A percentile compares a stretch with the other conserved stretches of the same genome.
Conservation (phyloP, 2,797 vertebrate genomes). For the Morelia viridis region DNA sequence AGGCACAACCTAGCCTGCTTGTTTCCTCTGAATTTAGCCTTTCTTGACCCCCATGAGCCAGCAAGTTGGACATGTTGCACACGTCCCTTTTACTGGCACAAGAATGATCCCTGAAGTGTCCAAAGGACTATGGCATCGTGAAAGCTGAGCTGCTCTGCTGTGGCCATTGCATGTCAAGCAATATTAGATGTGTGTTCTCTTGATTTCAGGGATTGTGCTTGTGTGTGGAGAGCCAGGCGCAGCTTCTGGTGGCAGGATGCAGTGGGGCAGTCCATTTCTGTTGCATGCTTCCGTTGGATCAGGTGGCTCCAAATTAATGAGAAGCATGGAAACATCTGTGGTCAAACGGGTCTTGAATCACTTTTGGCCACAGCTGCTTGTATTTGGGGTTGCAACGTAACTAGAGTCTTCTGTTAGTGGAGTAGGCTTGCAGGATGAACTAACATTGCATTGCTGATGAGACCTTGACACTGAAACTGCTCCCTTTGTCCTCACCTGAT, state of each 20-base stretch:
- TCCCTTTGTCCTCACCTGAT: not conserved
- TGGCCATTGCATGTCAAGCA: not conserved
- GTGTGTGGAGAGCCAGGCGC: not conserved
- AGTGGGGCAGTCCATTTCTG: constrained; percentile 1
- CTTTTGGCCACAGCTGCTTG: constrained; percentile 11
- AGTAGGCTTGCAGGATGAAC: not conserved
- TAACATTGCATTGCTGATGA: not conserved
- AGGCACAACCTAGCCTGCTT: not conserved
- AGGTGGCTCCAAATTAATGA: constrained; percentile 19
- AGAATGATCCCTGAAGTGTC: not conserved
- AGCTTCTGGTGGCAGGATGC: not conserved
- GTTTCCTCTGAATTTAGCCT: not conserved
- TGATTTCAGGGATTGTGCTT: not conserved
- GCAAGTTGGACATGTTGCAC: constrained; percentile 9
- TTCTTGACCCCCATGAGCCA: not conserved
- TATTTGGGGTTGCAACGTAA: constrained; percentile 16
- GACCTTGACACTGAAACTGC: not conserved
- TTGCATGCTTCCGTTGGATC: constrained; percentile 52
- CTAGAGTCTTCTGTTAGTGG: not conserved
- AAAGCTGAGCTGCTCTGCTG: not conserved
- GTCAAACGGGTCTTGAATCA: constrained; percentile 39
- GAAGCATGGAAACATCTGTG: constrained; percentile 39
- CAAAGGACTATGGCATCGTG: not conserved
- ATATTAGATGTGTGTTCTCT: not conserved
- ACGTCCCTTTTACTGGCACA: not conserved